Evolutionary conservation across 2,113 vertebrate genomes (phyloP), one percentile per base, ranked within the genome.

Genomic region (Ploceus nigricollis): DNA sequence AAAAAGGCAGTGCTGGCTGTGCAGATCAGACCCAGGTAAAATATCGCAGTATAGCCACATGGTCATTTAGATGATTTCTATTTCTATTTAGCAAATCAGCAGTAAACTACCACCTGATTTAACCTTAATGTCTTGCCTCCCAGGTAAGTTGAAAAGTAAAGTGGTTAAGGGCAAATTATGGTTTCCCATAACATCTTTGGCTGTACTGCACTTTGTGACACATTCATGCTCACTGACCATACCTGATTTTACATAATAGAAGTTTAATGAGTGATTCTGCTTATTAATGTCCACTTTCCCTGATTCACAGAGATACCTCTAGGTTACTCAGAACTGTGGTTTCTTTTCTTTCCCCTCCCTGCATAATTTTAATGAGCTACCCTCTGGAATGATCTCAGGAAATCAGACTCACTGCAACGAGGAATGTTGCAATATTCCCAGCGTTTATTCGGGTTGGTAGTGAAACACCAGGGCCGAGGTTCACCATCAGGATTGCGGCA

Each of bases 401-500:
- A 90, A 42, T 39, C 24, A 18, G 31, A 98, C 98, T 98, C 89
- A 99, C 99, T 71, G 80, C 99, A 99, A 28, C 81, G 98, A 3
- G 98, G 98, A 85, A 99, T 98, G 73, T 97, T 42, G 83, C 99
- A 99, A 87, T 97, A 98, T 53, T 99, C 99, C 99, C 99, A 99
- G 61, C 99, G 98, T 87, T 98, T 99, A 44, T 82, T 79, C 1
- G 82, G 82, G 78, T 79, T 98, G 4, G 89, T 98, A 82, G 99
- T 99, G 79, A 99, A 99, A 83, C 99, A 99, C 99, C 99, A 99
- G 0, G 99, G 99, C 4, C 94, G 96, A 47, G 98, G 98, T 66
- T 99, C 99, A 7, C 99, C 99, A 20, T 99, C 99, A 2, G 99
- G 99, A 94, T 99, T 99, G 22, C 99, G 99, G 71, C 99, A 99